Percentiles rank a stretch among this genome's conserved stretches.
phyloP scores from a whole-genome alignment of 2,888 invertebrate genomes.

The Chymomyza procnemis region DNA sequence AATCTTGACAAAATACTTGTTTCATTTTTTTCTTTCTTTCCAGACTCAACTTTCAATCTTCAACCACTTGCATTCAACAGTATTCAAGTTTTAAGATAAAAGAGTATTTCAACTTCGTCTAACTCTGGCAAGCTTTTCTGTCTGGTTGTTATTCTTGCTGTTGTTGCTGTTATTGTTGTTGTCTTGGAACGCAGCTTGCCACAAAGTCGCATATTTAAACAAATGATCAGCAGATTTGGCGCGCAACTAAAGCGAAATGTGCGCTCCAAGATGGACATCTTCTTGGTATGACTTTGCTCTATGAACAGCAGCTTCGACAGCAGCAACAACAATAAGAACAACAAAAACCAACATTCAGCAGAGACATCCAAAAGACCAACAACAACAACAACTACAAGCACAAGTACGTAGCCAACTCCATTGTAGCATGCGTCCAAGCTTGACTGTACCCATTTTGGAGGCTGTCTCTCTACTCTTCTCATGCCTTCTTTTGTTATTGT shows the following conservation, averaged over 20 bases:
- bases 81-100: background rate
- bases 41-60: no score
- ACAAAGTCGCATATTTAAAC: constrained; percentile 77
- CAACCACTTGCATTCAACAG: no score
- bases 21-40: no score
- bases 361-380: constrained; percentile 23
- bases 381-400: constrained; percentile 16
- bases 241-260: constrained; percentile 33
- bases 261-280: constrained; percentile 53
- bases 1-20: no score
- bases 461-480: constrained; percentile 24
- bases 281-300: constrained; percentile 38
- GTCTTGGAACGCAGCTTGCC: constrained; percentile 41
- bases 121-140: constrained; percentile 11
- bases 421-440: constrained; percentile 9
- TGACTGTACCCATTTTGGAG: constrained; percentile 28
- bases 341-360: constrained; percentile 1
- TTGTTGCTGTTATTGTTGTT: constrained; percentile 29
- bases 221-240: constrained; percentile 76
- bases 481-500: constrained; percentile 69
- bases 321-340: background rate
- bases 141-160: constrained; percentile 29
- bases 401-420: constrained; percentile 23
- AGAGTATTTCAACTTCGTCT: background rate
- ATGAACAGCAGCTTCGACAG: constrained; percentile 26